Percentiles rank a stretch among this genome's conserved stretches.
These are phyloP conservation scores for Dendrolimus kikuchii DNA, from an alignment of 1,140 invertebrate genomes.

Conservation along the genomic window DNA sequence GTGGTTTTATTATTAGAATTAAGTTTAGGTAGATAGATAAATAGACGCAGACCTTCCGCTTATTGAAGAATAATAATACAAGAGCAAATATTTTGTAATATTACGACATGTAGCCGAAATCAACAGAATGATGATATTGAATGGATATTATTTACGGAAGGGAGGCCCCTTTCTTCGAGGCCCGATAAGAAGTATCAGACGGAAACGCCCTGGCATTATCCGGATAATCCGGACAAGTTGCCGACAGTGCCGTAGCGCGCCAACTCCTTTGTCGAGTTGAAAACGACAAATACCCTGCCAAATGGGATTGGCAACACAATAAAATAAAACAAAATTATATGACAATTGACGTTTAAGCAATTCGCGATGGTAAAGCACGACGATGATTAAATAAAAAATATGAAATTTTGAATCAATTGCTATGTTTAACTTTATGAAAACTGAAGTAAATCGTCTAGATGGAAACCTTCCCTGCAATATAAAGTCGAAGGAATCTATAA, in stretches of 20 bases:
- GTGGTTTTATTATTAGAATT: too few relatives aligned
- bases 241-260: constrained; percentile 14
- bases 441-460: too few relatives aligned
- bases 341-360: too few relatives aligned
- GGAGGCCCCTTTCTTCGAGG: constrained; percentile 12
- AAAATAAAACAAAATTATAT: constrained; percentile 4
- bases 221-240: constrained; percentile 36
- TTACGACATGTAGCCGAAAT: constrained; percentile 1
- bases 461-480: too few relatives aligned
- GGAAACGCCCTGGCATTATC: constrained; percentile 31
- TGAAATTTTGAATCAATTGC: too few relatives aligned
- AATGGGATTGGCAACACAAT: constrained; percentile 10
- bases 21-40: too few relatives aligned
- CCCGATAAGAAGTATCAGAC: constrained; percentile 30
- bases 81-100: constrained; percentile 6
- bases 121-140: constrained; percentile 14
- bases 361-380: too few relatives aligned
- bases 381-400: too few relatives aligned
- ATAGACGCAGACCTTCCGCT: too few relatives aligned
- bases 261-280: constrained; percentile 19
- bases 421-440: too few relatives aligned
- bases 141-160: constrained; percentile 25
- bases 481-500: too few relatives aligned
- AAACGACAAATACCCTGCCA: constrained; percentile 13
- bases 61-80: constrained; percentile 2